Evolutionary conservation across 2,797 vertebrate species (phyloP).

Genomic region (Leptodactylus fallax): DNA sequence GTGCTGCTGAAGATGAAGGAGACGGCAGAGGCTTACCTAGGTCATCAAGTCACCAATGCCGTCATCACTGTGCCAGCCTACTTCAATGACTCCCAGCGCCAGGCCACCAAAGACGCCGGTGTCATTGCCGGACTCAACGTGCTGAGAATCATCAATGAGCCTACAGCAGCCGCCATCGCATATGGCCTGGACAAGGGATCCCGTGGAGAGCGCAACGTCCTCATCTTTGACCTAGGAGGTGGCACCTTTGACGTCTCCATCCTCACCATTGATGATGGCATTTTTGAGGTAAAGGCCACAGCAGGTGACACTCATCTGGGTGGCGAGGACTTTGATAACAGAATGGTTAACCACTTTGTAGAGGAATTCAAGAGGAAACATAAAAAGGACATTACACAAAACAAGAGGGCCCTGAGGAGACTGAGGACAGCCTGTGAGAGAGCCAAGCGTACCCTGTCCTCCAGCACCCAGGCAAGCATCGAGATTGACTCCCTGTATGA

Average conservation of each 20-base stretch:
- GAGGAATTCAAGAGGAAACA: slow-evolving; percentile 55
- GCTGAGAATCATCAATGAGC: slow-evolving; percentile 64
- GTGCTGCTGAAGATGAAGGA: slow-evolving; percentile 66
- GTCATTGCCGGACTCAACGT: slow-evolving; percentile 63
- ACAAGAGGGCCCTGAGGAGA: not conserved
- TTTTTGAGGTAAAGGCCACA: slow-evolving; percentile 63
- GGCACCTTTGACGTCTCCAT: slow-evolving; percentile 59
- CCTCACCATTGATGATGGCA: not conserved
- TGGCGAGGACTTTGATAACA: slow-evolving; percentile 62
- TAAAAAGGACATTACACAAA: slow-evolving; percentile 39
- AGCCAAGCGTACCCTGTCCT: slow-evolving; percentile 36
- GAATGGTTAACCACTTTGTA: slow-evolving; percentile 28
- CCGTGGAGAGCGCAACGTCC: slow-evolving; percentile 43
- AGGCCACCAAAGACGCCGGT: slow-evolving; percentile 65
- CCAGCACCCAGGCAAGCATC: slow-evolving; percentile 53
- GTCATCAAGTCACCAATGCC: slow-evolving; percentile 58
- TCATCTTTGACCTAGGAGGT: slow-evolving; percentile 66
- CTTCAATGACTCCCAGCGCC: slow-evolving; percentile 65
- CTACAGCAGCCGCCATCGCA: slow-evolving; percentile 43
- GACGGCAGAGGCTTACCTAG: slow-evolving; percentile 62
- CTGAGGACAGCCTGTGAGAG: slow-evolving; percentile 44
- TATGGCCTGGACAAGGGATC: slow-evolving; percentile 35
- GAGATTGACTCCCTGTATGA: slow-evolving; percentile 39
- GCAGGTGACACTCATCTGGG: slow-evolving; percentile 66
- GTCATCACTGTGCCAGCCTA: slow-evolving; percentile 64